Base-by-base conservation (phyloP, 2,888 invertebrate genomes). In the Noctua fimbriata region DNA sequence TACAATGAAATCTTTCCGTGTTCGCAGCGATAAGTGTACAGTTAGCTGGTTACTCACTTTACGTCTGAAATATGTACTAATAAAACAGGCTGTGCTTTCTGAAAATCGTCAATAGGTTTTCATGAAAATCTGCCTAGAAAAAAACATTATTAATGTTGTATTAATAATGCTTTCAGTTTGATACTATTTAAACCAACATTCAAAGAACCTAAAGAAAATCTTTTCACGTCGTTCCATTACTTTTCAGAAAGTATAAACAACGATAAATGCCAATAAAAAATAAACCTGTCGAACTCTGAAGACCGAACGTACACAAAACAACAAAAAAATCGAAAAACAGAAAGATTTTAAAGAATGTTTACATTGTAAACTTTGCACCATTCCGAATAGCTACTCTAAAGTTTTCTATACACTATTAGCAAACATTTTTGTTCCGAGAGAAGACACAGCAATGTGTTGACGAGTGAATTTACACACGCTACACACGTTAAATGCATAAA, bases 391-490 rank as follows among this genome's bases (percentile, higher is more conserved):
- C 78, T 80, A 72, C 71, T 72, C 65, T 65, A 65, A 36, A 65
- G 32, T 10, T 65, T 41, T 67, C 67, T 52, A 78, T 71, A 66
- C 70, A 67, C 67, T 82, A 86, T 86, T 84, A 82, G 82, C 86
- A 85, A 87, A 85, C 79, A 86, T 86, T 88, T 85, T 88, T 87
- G 83, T 89, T 72, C 14, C 67, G n/a, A 85, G 72, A 85, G 84
- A 86, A 87, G 84, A 87, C 84, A 91, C 89, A 88, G 85, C 84
- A 83, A 90, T 88, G 84, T 87, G 86, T 90, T 86, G 86, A 86
- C 88, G 84, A 87, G 85, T 89, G 88, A 90, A 91, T 91, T 91
- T 91, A 91, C 90, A 89, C 88, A 88, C 88, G 86, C 84, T 84
- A 85, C 82, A 87, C 82, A 52, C 24, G 49, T 81, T 52, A 36